Evolutionary conservation across 1,140 invertebrate genomes (phyloP), one percentile per base, ranked within the genome.

Genomic region (Gonatopus flavifemur): DNA sequence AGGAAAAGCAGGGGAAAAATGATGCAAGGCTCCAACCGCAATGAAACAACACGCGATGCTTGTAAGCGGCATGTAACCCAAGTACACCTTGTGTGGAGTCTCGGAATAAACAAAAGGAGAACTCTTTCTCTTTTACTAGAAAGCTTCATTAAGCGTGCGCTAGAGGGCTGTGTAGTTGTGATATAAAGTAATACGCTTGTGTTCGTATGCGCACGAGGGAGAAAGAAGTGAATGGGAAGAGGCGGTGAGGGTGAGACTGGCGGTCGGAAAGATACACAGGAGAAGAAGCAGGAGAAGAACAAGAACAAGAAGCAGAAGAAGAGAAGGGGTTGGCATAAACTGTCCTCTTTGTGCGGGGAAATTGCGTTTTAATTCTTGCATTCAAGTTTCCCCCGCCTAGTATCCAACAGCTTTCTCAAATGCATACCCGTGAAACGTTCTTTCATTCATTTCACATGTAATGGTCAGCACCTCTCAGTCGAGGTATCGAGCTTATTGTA

Each of bases 331-430:
- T 57, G 57, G 69, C 70, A 70, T 73, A 75, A 77, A 76, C 75
- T 74, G 69, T 72, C 70, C 64, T 66, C 74, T 76, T 77, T 77
- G 74, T 75, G 62, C 54, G 62, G 67, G n/a, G 62, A 74, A 77
- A 77, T 77, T 76, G 75, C 75, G 74, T 77, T 77, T 77, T 77
- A 77, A 77, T 77, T 77, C 73, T 57, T 62, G 70, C 68, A 74
- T 77, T 77, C 72, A 45, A 42, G 20, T 25, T 10, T 30, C 37
- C 55, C 40, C 45, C 42, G 62, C 49, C n/a, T 57, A 55, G 49
- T 57, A 55, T 55, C 48, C 61, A 54, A 33, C 52, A 48, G 49
- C 57, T 44, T 57, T 59, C 55, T n/a, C n/a, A n/a, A n/a, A n/a
- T n/a, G 65, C 59, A 57, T 62, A 69, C 69, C 64, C 48, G 52